These are phyloP conservation scores for Triops longicaudatus DNA, from an alignment of 1,140 invertebrate species.

Conservation along the genomic window DNA sequence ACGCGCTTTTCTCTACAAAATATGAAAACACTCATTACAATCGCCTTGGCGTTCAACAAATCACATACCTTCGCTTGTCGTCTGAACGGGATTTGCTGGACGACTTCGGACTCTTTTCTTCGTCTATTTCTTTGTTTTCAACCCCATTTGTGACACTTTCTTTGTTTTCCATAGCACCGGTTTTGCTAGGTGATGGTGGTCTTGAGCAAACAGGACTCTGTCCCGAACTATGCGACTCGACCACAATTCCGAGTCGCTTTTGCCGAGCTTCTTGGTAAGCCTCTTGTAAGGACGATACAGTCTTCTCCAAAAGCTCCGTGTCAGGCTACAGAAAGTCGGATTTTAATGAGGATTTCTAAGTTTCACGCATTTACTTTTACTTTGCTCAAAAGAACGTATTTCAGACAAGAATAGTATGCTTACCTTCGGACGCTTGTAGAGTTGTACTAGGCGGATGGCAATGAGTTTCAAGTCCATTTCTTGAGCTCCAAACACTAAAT, in stretches of 20 bases:
- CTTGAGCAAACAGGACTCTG: constrained; percentile 1
- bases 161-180: not conserved
- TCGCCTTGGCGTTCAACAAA: not conserved
- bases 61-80: not conserved
- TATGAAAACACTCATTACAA: not conserved
- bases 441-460: constrained; percentile 66
- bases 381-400: too few relatives aligned
- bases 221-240: constrained; percentile 35
- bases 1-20: not conserved
- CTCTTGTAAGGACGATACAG: constrained; percentile 62
- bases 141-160: not conserved
- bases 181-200: not conserved
- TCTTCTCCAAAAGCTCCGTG: constrained; percentile 61
- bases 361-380: not conserved
- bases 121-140: not conserved
- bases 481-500: constrained; percentile 68
- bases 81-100: not conserved
- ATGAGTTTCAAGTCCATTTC: constrained; percentile 78
- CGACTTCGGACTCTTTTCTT: not conserved
- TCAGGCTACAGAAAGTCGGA: constrained; percentile 46
- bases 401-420: constrained; percentile 31
- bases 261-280: constrained; percentile 63
- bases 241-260: constrained; percentile 39
- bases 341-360: not conserved
- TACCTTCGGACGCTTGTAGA: constrained; percentile 75